phyloP scores from a whole-genome alignment of 2,113 vertebrate genomes.

The Gymnobelideus leadbeateri region DNA sequence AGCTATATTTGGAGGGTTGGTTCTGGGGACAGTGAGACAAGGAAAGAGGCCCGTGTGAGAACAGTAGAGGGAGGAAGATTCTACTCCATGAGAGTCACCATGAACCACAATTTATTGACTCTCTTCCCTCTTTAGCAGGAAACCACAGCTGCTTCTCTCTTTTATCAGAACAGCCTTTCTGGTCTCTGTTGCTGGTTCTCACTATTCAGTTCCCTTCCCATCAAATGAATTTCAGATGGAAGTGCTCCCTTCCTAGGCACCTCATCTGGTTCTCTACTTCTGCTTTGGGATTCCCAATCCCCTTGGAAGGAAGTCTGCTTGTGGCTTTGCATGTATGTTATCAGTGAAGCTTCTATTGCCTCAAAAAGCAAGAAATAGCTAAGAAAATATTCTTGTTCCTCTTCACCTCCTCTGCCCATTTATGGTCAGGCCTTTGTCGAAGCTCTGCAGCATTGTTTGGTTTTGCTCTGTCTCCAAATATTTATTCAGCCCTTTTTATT shows the following conservation, averaged over 20 bases:
- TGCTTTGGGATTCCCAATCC: constrained; percentile 40
- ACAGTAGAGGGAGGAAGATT: constrained; percentile 38
- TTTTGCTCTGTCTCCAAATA: neutral
- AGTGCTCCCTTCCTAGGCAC: constrained; percentile 1
- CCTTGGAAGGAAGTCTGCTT: constrained; percentile 40
- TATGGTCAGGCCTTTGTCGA: neutral
- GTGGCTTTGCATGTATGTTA: constrained; percentile 49
- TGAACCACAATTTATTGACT: neutral
- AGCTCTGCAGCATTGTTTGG: neutral
- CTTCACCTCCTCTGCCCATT: neutral
- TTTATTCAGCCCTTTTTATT: neutral
- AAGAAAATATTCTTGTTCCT: constrained; percentile 32
- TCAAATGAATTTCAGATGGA: constrained; percentile 29
- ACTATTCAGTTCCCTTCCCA: constrained; percentile 39
- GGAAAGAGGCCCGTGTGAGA: constrained; percentile 51
- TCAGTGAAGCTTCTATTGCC: constrained; percentile 30
- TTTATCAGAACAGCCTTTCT: constrained; percentile 54
- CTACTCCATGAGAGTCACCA: neutral
- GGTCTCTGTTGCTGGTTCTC: constrained; percentile 27
- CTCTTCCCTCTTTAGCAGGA: constrained; percentile 47
- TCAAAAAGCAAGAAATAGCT: constrained; percentile 20
- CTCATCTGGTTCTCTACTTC: constrained; percentile 32
- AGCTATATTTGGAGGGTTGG: constrained; percentile 42
- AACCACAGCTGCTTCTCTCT: constrained; percentile 40
- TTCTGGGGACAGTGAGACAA: constrained; percentile 60